phyloP scores from a whole-genome alignment of 2,888 invertebrate genomes.

The Lithophane leautieri region DNA sequence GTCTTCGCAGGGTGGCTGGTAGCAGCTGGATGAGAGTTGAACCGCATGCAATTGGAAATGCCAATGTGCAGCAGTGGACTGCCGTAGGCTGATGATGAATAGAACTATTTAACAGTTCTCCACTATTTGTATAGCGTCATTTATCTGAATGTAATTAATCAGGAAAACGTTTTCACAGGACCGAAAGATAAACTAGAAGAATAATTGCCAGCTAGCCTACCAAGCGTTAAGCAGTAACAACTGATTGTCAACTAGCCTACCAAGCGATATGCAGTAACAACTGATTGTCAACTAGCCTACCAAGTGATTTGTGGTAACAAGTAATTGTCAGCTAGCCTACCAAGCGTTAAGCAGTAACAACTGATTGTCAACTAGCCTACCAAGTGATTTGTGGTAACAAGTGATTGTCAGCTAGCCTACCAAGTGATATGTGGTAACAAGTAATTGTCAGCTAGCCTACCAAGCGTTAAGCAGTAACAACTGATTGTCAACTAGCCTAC shows the following conservation, averaged over 20 bases:
- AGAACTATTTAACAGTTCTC: not conserved
- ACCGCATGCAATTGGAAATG: not conserved
- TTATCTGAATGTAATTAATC: not conserved
- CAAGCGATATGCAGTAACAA: too few relatives aligned
- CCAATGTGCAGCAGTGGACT: not conserved
- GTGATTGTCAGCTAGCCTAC: not conserved
- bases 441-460: too few relatives aligned
- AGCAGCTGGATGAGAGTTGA: not conserved
- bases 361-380: too few relatives aligned
- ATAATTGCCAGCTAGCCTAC: not conserved
- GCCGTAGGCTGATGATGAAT: not conserved
- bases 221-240: not conserved
- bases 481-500: not conserved
- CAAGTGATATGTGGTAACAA: too few relatives aligned
- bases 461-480: not conserved
- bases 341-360: too few relatives aligned
- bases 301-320: not conserved
- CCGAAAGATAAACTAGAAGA: not conserved
- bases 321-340: not conserved
- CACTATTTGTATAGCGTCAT: not conserved
- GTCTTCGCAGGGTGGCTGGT: not conserved
- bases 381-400: not conserved
- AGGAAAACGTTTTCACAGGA: not conserved
- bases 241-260: not conserved
- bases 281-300: too few relatives aligned